A percentile compares a stretch with the other conserved stretches of the same genome.
Evolutionary conservation across 2,113 vertebrate genomes (phyloP).

Genomic region (Pterocles gutturalis): DNA sequence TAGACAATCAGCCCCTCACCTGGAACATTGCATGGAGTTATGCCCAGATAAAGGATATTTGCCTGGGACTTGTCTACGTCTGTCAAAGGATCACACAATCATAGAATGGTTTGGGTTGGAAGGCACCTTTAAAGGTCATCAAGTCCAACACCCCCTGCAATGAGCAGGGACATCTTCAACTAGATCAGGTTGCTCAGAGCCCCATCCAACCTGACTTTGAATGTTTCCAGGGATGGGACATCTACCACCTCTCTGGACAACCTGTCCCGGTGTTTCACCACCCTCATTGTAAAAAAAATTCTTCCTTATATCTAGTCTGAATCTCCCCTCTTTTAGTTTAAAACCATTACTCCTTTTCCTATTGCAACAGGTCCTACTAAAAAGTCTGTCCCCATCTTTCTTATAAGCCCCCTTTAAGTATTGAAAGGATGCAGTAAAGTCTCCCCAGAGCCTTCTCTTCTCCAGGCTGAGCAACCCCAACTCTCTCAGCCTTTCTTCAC

Average conservation of each 20-base stretch:
- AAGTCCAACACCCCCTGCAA: neutral
- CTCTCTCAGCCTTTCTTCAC: too few relatives aligned
- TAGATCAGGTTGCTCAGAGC: neutral
- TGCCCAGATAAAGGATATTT: neutral
- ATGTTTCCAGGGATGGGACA: neutral
- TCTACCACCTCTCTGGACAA: neutral
- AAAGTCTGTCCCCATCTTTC: too few relatives aligned
- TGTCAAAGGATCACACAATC: neutral
- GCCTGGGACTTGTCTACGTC: neutral
- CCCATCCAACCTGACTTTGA: fast-evolving
- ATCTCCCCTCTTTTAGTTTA: neutral
- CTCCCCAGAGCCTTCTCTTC: too few relatives aligned
- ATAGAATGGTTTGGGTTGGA: neutral
- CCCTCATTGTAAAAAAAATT: neutral
- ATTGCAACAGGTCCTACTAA: too few relatives aligned
- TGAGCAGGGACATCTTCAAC: neutral
- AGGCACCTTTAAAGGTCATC: neutral
- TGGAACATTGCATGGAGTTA: neutral
- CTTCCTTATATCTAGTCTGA: neutral
- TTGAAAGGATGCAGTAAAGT: too few relatives aligned
- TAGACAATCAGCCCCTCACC: neutral
- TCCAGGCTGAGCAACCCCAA: too few relatives aligned
- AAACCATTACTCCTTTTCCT: neutral
- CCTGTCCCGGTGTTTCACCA: neutral
- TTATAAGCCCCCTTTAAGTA: too few relatives aligned